These are phyloP conservation scores for Pangasius djambal DNA, from an alignment of 2,797 vertebrate genomes.

Conservation along the genomic window DNA sequence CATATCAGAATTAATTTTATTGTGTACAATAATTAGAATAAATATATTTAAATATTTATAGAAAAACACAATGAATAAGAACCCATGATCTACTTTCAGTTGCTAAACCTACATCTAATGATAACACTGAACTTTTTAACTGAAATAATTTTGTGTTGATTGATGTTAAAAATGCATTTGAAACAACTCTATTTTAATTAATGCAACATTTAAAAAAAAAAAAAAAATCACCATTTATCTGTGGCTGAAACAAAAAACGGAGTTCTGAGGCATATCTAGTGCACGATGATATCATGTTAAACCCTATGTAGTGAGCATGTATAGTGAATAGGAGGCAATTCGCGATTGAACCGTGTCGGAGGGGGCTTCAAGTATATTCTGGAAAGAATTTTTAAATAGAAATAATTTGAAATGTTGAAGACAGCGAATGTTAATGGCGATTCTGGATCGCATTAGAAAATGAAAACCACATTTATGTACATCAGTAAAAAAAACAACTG, in stretches of 20 bases:
- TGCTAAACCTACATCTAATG: conserved; percentile 12
- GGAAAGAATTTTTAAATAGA: not conserved
- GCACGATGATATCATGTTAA: not conserved
- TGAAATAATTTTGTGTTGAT: not conserved
- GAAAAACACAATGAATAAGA: not conserved
- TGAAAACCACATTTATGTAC: not conserved
- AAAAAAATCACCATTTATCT: not conserved
- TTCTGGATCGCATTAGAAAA: not conserved
- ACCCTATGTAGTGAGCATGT: not conserved
- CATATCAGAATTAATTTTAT: not conserved
- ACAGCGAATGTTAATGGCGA: not conserved
- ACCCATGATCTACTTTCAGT: not conserved
- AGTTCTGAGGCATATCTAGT: not conserved
- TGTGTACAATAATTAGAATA: not conserved
- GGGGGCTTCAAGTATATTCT: not conserved
- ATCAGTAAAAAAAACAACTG: not conserved
- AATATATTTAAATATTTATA: conserved; percentile 15
- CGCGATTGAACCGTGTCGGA: not conserved
- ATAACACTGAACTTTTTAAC: not conserved
- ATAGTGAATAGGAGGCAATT: not conserved
- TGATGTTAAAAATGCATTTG: not conserved
- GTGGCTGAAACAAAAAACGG: not conserved
- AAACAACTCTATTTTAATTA: not conserved
- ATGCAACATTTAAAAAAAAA: too few species aligned
- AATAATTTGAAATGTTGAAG: not conserved